phyloP scores from a whole-genome alignment of 2,888 invertebrate species.

The Drosophila melanocephala region DNA sequence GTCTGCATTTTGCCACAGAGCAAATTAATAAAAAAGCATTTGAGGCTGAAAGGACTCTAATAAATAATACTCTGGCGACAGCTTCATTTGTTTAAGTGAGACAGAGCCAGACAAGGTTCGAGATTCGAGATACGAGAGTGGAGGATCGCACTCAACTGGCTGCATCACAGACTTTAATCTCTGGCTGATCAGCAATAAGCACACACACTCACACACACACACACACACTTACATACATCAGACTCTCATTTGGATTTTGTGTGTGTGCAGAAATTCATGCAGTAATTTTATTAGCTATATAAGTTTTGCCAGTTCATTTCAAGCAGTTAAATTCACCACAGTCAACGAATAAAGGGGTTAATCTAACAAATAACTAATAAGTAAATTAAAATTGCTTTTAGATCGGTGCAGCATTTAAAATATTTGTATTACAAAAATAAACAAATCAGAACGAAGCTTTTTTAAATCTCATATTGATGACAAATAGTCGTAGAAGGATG shows the following conservation, averaged over 20 bases:
- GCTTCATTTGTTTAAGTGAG: slow-evolving; percentile 78
- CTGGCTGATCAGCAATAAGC: slow-evolving; percentile 14
- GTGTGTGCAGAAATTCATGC: not conserved
- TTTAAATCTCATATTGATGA: not conserved
- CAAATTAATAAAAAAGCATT: slow-evolving; percentile 80
- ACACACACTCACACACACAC: not conserved
- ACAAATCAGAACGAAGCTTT: not conserved
- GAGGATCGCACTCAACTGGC: slow-evolving; percentile 27
- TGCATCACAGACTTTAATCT: slow-evolving; percentile 24
- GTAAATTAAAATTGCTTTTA: not conserved
- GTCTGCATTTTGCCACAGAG: slow-evolving; percentile 61
- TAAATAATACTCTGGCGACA: slow-evolving; percentile 76
- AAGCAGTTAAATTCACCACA: not conserved
- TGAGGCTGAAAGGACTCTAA: slow-evolving; percentile 76
- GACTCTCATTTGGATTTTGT: not conserved
- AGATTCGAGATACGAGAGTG: slow-evolving; percentile 2
- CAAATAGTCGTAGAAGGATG: not conserved
- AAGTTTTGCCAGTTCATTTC: not conserved
- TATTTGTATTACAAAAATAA: not conserved
- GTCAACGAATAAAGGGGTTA: no score
- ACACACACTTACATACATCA: not conserved
- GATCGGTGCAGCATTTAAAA: no score
- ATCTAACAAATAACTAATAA: not conserved
- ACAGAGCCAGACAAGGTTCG: slow-evolving; percentile 49
- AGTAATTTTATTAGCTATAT: not conserved